These are phyloP conservation scores for Eupleurogrammus muticus DNA, from an alignment of 2,797 vertebrate species.

Conservation along the genomic window DNA sequence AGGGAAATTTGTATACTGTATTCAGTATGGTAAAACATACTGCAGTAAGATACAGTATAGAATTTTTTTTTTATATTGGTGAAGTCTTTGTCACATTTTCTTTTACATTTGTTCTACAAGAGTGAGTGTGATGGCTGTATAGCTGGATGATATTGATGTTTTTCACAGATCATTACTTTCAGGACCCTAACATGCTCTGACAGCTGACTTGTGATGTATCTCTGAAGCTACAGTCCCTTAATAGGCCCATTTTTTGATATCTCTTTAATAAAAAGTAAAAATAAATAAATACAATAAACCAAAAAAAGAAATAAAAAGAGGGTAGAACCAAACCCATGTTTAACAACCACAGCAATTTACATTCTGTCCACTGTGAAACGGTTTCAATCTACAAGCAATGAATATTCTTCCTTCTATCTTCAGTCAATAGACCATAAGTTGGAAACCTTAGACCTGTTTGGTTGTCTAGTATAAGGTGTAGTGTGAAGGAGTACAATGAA, in stretches of 20 bases:
- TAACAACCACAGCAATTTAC: neutral
- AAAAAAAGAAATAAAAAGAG: slow-evolving; percentile 1
- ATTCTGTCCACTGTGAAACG: neutral
- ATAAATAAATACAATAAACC: slow-evolving; percentile 15
- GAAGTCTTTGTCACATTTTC: neutral
- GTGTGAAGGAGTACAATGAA: neutral
- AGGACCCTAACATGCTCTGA: neutral
- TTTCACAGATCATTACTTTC: neutral
- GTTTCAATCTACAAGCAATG: neutral
- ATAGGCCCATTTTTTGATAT: neutral
- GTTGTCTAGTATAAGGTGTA: neutral
- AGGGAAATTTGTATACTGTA: neutral
- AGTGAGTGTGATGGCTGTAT: neutral
- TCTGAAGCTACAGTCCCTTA: neutral
- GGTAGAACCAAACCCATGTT: neutral
- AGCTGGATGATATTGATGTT: neutral
- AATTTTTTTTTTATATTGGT: neutral
- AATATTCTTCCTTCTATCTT: neutral
- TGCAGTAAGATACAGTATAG: neutral
- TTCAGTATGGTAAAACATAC: neutral
- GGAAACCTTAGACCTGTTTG: neutral
- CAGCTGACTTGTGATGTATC: neutral
- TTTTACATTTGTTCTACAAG: neutral
- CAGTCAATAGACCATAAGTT: neutral
- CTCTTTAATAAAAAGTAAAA: neutral